Percentiles rank a stretch among this genome's conserved stretches.
These are phyloP conservation scores for pig (Sus scrofa) DNA, from an alignment of 2,113 vertebrate genomes.

Conservation along the genomic window DNA sequence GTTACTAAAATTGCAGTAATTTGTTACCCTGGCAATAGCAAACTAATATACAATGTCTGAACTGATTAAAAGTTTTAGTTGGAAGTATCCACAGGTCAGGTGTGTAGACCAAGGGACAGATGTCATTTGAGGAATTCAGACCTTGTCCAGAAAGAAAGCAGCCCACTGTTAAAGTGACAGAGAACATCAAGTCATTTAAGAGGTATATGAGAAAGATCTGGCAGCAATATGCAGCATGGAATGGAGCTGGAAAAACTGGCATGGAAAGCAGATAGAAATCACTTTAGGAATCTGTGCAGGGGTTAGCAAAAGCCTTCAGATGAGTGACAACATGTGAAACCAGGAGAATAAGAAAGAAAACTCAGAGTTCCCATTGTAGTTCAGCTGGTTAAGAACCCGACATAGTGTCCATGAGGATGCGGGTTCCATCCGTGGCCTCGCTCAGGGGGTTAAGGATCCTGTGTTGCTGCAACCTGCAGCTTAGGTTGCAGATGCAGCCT, in stretches of 20 bases:
- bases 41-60: neutral
- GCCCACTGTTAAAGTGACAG: neutral
- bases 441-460: too few relatives aligned
- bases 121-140: neutral
- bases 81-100: neutral
- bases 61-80: neutral
- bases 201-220: neutral
- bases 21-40: neutral
- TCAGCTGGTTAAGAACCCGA: too few relatives aligned
- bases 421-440: too few relatives aligned
- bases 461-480: too few relatives aligned
- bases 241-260: neutral
- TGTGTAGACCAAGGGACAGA: neutral
- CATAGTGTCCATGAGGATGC: too few relatives aligned
- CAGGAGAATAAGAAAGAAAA: neutral
- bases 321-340: neutral
- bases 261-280: neutral
- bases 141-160: neutral
- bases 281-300: neutral
- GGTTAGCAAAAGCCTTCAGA: neutral
- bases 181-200: neutral
- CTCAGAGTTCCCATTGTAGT: too few relatives aligned
- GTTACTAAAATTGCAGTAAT: neutral
- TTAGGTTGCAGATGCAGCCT: too few relatives aligned
- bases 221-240: neutral